Percentiles rank a stretch among this genome's conserved stretches.
These are phyloP conservation scores for Drosophila murphyi DNA, from an alignment of 1,140 invertebrate genomes.

Conservation along the genomic window DNA sequence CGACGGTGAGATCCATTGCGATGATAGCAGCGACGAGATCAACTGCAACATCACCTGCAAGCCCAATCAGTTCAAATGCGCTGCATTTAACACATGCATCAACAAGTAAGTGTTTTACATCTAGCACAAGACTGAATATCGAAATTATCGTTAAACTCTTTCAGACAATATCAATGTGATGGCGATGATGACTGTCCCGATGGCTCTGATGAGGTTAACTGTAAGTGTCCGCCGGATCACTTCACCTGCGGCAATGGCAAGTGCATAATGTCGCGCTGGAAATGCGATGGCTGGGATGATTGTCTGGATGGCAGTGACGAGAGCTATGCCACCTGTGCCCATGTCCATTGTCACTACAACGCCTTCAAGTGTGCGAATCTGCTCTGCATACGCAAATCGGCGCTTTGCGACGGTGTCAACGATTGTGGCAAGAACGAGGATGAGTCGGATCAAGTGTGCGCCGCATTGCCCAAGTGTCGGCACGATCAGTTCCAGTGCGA, in stretches of 20 bases:
- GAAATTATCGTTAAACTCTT: not conserved
- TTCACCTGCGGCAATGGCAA: slow-evolving; percentile 93
- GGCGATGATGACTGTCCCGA: slow-evolving; percentile 97
- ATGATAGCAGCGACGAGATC: slow-evolving; percentile 91
- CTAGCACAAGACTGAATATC: too few species aligned
- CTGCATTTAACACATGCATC: slow-evolving; percentile 88
- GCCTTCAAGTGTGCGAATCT: slow-evolving; percentile 86
- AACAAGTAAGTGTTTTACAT: slow-evolving; percentile 83
- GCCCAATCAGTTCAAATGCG: slow-evolving; percentile 86
- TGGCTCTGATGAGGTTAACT: slow-evolving; percentile 93
- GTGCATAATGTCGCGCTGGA: slow-evolving; percentile 95
- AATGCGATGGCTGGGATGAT: slow-evolving; percentile 90
- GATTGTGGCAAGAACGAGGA: slow-evolving; percentile 88
- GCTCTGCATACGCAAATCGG: slow-evolving; percentile 88
- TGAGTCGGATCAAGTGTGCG: slow-evolving; percentile 86
- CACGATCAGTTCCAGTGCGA: slow-evolving; percentile 91
- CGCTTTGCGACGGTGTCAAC: slow-evolving; percentile 88
- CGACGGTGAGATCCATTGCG: slow-evolving; percentile 90
- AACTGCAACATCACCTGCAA: slow-evolving; percentile 72
- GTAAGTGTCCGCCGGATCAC: slow-evolving; percentile 95
- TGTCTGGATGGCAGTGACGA: slow-evolving; percentile 95
- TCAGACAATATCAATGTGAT: slow-evolving; percentile 78
- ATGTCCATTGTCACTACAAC: slow-evolving; percentile 91
- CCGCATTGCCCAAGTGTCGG: slow-evolving; percentile 88
- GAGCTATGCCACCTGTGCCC: slow-evolving; percentile 90